Percentiles rank a stretch among this genome's conserved stretches.
Evolutionary conservation across 2,113 vertebrate species (phyloP).

Genomic region (Seriola rivoliana): DNA sequence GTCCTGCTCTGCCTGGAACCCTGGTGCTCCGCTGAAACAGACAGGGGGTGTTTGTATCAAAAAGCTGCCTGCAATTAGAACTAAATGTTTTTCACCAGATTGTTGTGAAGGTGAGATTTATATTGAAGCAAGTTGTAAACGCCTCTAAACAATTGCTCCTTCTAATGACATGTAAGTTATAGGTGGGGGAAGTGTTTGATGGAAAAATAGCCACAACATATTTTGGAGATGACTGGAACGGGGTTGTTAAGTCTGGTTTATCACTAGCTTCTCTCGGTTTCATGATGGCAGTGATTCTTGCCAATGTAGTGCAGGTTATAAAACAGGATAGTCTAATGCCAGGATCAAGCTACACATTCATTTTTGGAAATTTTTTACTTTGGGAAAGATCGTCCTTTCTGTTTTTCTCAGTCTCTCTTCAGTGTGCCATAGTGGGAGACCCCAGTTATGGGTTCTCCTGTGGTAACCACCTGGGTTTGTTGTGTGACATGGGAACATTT

Average conservation of each 20-base stretch:
- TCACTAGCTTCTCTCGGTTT: conserved; percentile 20
- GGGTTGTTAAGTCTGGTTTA: not conserved
- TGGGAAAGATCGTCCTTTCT: too few species aligned
- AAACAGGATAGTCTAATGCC: not conserved
- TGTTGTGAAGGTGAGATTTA: conserved; percentile 14
- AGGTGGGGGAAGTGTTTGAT: not conserved
- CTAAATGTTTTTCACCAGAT: conserved; percentile 37
- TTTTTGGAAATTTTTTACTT: not conserved
- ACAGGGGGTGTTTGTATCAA: conserved; percentile 16
- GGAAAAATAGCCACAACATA: conserved; percentile 11
- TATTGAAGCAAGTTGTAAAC: conserved; percentile 11
- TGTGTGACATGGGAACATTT: not conserved
- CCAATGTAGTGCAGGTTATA: not conserved
- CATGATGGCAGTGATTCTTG: not conserved
- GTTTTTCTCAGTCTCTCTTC: not conserved
- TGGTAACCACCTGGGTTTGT: not conserved
- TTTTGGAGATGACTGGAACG: not conserved
- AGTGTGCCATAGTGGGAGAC: not conserved
- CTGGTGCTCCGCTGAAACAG: conserved; percentile 27
- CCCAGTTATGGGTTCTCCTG: not conserved
- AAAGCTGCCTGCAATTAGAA: conserved; percentile 17
- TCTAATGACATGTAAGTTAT: not conserved
- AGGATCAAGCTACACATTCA: too few species aligned
- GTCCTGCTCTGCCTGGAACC: conserved; percentile 37
- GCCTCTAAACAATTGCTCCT: not conserved